A percentile compares a stretch with the other conserved stretches of the same genome.
These are phyloP conservation scores for Vimba vimba DNA, from an alignment of 2,113 vertebrate genomes.

Conservation along the genomic window DNA sequence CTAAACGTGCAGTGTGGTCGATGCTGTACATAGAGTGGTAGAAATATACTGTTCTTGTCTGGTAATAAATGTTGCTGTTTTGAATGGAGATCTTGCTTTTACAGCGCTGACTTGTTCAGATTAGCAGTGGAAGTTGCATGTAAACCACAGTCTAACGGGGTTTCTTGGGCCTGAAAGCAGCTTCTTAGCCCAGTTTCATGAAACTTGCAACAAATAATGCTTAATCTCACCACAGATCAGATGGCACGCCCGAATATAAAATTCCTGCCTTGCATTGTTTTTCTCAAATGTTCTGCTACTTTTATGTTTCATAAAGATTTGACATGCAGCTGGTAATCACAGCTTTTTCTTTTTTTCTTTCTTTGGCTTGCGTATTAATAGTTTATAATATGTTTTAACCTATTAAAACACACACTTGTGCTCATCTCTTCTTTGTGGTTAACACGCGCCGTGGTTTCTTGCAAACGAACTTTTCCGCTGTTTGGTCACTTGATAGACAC, in stretches of 20 bases:
- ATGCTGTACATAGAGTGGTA: not conserved
- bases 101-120: not conserved
- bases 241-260: not conserved
- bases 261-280: not conserved
- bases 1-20: not conserved
- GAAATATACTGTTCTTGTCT: not conserved
- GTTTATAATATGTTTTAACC: too few relatives aligned
- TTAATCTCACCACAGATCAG: not conserved
- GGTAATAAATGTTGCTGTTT: not conserved
- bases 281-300: not conserved
- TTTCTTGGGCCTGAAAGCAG: not conserved
- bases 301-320: not conserved
- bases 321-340: not conserved
- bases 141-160: not conserved
- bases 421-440: not conserved
- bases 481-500: not conserved
- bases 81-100: not conserved
- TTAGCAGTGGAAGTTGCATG: not conserved
- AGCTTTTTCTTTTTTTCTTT: not conserved
- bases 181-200: not conserved
- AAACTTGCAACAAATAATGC: not conserved
- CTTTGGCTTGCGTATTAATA: not conserved
- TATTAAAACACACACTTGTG: not conserved
- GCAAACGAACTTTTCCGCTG: not conserved
- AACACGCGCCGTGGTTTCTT: not conserved